Conservation (phyloP, 2,797 vertebrate genomes). For the Chelon labrosus region DNA sequence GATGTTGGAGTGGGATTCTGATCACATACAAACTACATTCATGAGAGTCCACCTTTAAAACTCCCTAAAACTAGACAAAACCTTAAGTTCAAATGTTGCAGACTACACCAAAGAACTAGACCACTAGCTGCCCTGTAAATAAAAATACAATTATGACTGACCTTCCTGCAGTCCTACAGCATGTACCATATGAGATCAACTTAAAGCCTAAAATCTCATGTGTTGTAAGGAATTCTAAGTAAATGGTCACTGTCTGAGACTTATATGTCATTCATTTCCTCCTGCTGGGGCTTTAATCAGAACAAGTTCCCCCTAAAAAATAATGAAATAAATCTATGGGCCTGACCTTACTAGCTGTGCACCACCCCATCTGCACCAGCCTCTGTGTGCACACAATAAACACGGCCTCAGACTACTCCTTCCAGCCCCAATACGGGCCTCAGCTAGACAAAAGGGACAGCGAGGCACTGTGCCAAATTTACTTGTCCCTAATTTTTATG, state of each 20-base stretch:
- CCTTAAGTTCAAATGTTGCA: not conserved
- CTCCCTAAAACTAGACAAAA: not conserved
- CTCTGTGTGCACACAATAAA: conserved; percentile 47
- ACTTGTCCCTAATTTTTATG: conserved; percentile 77
- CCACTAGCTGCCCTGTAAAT: conserved; percentile 2
- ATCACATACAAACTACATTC: conserved; percentile 16
- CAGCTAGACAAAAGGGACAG: conserved; percentile 65
- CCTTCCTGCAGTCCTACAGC: conserved; percentile 22
- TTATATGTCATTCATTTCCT: conserved; percentile 49
- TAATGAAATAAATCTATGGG: conserved; percentile 23
- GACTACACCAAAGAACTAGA: conserved; percentile 3
- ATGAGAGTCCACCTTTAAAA: not conserved
- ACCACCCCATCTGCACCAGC: conserved; percentile 23
- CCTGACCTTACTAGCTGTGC: conserved; percentile 20
- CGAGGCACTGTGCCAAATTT: conserved; percentile 64
- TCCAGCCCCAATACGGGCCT: conserved; percentile 40
- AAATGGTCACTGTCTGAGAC: conserved; percentile 59
- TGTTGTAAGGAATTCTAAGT: conserved; percentile 35
- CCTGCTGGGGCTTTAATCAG: conserved; percentile 71
- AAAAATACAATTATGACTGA: conserved; percentile 40
- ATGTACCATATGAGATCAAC: conserved; percentile 46
- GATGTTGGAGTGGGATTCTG: conserved; percentile 26
- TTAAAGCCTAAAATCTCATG: conserved; percentile 62
- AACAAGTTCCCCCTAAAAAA: conserved; percentile 47
- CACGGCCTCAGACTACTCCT: conserved; percentile 43